phyloP scores from a whole-genome alignment of 2,113 vertebrate genomes.

The Campylorhamphus procurvoides region DNA sequence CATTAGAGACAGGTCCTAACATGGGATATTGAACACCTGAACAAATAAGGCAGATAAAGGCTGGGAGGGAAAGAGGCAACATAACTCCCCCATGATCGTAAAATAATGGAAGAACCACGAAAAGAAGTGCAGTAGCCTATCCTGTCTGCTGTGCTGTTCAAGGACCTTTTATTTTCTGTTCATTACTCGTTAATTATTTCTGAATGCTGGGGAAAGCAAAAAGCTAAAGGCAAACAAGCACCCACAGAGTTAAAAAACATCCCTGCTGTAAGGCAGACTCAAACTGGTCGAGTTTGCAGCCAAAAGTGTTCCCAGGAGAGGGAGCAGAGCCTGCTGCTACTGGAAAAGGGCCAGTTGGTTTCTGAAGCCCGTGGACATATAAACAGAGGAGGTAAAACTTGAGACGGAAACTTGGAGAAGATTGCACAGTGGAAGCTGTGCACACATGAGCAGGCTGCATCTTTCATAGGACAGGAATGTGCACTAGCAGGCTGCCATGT shows the following conservation, averaged over 20 bases:
- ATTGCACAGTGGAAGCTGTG: not conserved
- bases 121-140: not conserved
- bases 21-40: not conserved
- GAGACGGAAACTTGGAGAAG: not conserved
- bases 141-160: not conserved
- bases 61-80: not conserved
- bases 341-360: not conserved
- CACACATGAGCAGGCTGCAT: accelerated
- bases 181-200: constrained; percentile 50
- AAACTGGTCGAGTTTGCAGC: constrained; percentile 2
- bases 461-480: not conserved
- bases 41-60: not conserved
- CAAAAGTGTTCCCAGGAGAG: constrained; percentile 30
- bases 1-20: not conserved
- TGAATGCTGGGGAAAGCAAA: constrained; percentile 12
- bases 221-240: constrained; percentile 30
- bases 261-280: not conserved
- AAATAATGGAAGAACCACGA: constrained; percentile 15
- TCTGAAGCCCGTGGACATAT: not conserved
- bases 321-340: not conserved
- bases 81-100: not conserved
- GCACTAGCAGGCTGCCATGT: accelerated
- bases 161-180: constrained; percentile 38
- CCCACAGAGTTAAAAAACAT: not conserved
- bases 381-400: not conserved